Evolutionary conservation across 2,797 vertebrate species (phyloP), one percentile per base, ranked within the genome.

Genomic region (Sandelia bainsii): DNA sequence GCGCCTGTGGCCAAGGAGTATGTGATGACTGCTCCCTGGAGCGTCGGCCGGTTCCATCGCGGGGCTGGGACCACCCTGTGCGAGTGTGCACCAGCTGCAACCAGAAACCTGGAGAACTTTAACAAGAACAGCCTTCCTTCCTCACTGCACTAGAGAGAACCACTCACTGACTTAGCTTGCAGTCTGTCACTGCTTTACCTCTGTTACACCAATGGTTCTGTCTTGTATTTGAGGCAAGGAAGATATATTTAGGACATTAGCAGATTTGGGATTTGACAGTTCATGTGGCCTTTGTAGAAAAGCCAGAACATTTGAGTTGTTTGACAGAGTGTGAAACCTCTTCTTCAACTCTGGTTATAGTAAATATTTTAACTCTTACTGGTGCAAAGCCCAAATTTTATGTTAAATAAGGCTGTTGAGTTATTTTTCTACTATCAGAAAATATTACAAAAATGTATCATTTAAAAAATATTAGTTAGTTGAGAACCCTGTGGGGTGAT

Each of bases 51-150:
- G 98, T 99, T 46, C 97, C 98, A 2, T 98, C 98, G 4, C 94
- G 98, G 0, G 98, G 98, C 87, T 99, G 98, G 98, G 98, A 99
- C 93, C 98, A 99, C 92, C 97, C 97, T 0, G 98, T 99, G 80
- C 95, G 98, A 27, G 97, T 99, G 72, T 99, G 98, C 91, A 80
- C 94, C 86, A 93, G 92, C 87, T 99, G 98, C 95, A 96, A 95
- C 96, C 96, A 98, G 94, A 98, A 97, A 91, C 92, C 96, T 2
- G 96, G 97, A 82, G 98, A 99, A 80, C 98, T 99, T 95, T 99
- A 97, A 96, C 92, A 68, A 72, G 71, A 73, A 65, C 1, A 27
- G 40, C 46, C 84, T 86, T 86, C 87, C 86, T 84, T 86, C 71
- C 80, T 67, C 86, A 75, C 83, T 83, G 65, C 71, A 60, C 75